These are phyloP conservation scores for Pachyuromys duprasi DNA, from an alignment of 2,797 vertebrate species.

Conservation along the genomic window DNA sequence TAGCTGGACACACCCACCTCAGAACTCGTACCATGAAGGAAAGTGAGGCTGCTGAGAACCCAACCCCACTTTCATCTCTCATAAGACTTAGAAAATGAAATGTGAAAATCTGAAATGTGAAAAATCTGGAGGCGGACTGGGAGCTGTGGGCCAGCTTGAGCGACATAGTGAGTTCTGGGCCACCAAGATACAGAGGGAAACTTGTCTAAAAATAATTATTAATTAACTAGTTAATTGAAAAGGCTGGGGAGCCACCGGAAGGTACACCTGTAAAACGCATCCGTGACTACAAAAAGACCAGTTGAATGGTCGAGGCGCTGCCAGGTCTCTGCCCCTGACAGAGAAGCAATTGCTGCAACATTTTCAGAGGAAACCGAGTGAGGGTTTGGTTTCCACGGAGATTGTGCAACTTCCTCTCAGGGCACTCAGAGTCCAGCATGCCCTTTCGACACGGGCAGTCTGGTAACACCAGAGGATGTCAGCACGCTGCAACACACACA, in stretches of 20 bases:
- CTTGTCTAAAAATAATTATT: not conserved
- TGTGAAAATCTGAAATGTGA: not conserved
- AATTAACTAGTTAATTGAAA: not conserved
- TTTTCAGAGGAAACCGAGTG: conserved; percentile 66
- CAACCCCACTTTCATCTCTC: not conserved
- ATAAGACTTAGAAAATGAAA: not conserved
- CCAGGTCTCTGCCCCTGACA: not conserved
- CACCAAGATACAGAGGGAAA: not conserved
- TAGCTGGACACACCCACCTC: too few species aligned
- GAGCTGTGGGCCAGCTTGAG: not conserved
- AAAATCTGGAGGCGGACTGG: not conserved
- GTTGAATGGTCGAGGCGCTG: fast-evolving
- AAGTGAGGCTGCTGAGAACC: too few species aligned
- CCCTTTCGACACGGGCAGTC: not conserved
- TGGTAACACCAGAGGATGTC: not conserved
- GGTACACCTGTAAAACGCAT: not conserved
- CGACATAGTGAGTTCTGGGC: not conserved
- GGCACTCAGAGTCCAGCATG: not conserved
- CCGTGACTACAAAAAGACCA: fast-evolving
- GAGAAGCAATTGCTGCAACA: conserved; percentile 49
- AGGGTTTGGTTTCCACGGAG: conserved; percentile 64
- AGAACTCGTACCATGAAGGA: fast-evolving
- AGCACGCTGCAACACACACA: not conserved
- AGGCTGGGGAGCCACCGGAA: not conserved
- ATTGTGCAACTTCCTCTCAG: conserved; percentile 70